Conservation (phyloP, 2,888 invertebrate genomes). For the Enoplolaimus lenunculus region DNA sequence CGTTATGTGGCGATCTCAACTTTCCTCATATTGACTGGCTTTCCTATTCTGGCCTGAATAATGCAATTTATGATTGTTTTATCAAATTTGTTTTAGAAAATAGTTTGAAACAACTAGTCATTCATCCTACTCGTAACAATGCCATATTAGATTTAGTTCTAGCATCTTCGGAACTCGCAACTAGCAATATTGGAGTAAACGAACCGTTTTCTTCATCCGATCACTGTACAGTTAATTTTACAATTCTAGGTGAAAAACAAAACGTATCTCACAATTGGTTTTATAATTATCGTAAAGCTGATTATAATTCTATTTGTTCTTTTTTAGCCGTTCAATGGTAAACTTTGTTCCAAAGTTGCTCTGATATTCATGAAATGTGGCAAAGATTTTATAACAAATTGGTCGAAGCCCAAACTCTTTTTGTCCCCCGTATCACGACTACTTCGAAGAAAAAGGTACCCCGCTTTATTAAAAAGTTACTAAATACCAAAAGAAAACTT, state of each 20-base stretch:
- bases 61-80: neutral
- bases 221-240: slow-evolving; percentile 10
- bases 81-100: neutral
- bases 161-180: neutral
- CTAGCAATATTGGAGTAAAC: neutral
- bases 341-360: neutral
- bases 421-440: neutral
- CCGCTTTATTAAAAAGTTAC: neutral
- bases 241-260: neutral
- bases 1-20: neutral
- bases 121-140: neutral
- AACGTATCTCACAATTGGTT: neutral
- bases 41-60: neutral
- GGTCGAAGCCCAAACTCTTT: neutral
- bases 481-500: neutral
- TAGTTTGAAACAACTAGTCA: neutral
- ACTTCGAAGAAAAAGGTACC: neutral
- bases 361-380: neutral
- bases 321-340: neutral
- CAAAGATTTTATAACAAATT: neutral
- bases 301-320: neutral
- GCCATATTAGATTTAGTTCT: neutral
- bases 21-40: slow-evolving; percentile 11
- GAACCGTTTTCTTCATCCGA: neutral
- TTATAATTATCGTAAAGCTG: neutral